Evolutionary conservation across 2,888 invertebrate species (phyloP), one percentile per base, ranked within the genome.

Genomic region (Lissonota sp.): DNA sequence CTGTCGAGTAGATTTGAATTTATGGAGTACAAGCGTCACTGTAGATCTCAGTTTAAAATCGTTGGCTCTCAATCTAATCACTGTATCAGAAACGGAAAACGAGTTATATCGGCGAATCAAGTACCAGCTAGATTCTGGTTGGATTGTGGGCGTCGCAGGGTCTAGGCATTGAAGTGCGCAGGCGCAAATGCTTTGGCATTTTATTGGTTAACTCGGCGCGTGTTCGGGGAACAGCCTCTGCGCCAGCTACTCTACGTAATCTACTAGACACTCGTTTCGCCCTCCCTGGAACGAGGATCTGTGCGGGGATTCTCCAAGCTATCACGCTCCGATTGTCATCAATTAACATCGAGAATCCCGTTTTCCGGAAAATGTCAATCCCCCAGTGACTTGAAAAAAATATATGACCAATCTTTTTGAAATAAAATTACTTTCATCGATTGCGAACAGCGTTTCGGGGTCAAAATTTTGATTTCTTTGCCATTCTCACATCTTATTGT

Each of bases 101-200:
- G 10, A 73, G n/a, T 12, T 57, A 37, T 58, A 26, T 5, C 73
- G 39, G 69, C 82, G 75, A 82, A 82, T 82, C 62, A 42, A 66
- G 67, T 16, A 51, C 16, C 67, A 74, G 83, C 77, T 74, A 79
- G 74, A 73, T 67, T 77, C 63, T 73, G 82, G 80, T 82, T 84
- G 82, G 82, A 66, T 80, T 78, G 82, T 75, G 84, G 84, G 84
- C 84, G 84, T 82, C 70, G 75, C 79, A 71, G 67, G 37, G 57
- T 79, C 76, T 82, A 82, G 64, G 39, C 26, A 26, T 49, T 16
- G 6, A 55, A 58, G 55, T 53, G 84, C 84, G 84, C 84, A 84
- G 63, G 66, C 84, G 82, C 78, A 12, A 16, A 8, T 5, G 12
- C 40, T 55, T 49, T 6, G 39, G 26, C 39, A 10, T 63, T 62